Percentiles rank a stretch among this genome's conserved stretches.
These are phyloP conservation scores for Plodia interpunctella DNA, from an alignment of 1,140 invertebrate species.

Conservation along the genomic window DNA sequence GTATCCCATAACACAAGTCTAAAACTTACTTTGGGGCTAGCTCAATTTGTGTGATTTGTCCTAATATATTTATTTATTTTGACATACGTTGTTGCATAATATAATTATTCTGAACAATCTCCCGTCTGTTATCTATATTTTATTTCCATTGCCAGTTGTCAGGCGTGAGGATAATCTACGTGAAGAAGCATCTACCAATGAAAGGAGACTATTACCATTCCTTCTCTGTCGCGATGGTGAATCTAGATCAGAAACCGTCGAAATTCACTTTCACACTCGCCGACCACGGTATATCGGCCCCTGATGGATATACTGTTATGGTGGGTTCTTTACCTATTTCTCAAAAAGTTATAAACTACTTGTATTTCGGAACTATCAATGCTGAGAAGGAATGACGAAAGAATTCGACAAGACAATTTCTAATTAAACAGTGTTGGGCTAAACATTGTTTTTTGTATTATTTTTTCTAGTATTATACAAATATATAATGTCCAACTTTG, in stretches of 20 bases:
- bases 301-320: conserved; percentile 53
- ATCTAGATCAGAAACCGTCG: conserved; percentile 20
- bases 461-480: too few relatives aligned
- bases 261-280: conserved; percentile 35
- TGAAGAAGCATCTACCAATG: conserved; percentile 49
- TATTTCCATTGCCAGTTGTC: conserved; percentile 15
- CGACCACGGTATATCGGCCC: conserved; percentile 43
- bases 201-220: conserved; percentile 55
- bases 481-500: too few relatives aligned
- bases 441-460: too few relatives aligned
- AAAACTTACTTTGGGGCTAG: too few relatives aligned
- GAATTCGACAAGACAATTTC: too few relatives aligned
- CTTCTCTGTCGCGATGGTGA: conserved; percentile 55
- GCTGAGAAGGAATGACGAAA: too few relatives aligned
- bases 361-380: not conserved
- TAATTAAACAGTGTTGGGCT: too few relatives aligned
- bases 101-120: too few relatives aligned
- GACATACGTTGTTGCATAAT: too few relatives aligned
- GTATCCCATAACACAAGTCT: too few relatives aligned
- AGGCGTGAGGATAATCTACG: conserved; percentile 40
- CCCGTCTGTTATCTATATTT: not conserved
- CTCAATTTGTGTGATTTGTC: too few relatives aligned
- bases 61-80: too few relatives aligned
- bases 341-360: not conserved
- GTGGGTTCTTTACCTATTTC: conserved; percentile 28